Percentiles rank a stretch among this genome's conserved stretches.
Conservation (phyloP, 1,140 invertebrate genomes). For the Vanessa atalanta region DNA sequence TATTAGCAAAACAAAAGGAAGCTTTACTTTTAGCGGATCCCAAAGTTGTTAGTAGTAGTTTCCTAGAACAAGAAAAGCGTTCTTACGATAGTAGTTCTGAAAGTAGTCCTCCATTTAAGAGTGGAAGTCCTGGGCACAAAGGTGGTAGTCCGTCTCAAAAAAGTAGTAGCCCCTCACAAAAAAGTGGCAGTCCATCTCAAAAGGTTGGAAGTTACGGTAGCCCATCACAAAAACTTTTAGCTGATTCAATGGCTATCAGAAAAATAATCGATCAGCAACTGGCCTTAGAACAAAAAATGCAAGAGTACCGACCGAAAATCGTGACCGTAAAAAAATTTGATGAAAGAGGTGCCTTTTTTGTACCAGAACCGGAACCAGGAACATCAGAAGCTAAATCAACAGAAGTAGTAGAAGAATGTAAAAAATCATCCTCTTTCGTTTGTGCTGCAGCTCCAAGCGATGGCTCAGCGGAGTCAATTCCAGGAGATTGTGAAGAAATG, state of each 20-base stretch:
- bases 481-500: constrained; percentile 78
- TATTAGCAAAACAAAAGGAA: constrained; percentile 92
- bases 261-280: constrained; percentile 79
- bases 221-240: constrained; percentile 75
- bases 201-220: constrained; percentile 81
- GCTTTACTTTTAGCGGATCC: constrained; percentile 85
- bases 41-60: constrained; percentile 81
- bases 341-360: constrained; percentile 76
- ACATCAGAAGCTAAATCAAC: constrained; percentile 48
- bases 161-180: constrained; percentile 74
- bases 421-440: constrained; percentile 75
- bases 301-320: constrained; percentile 70
- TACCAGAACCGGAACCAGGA: constrained; percentile 67
- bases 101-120: constrained; percentile 78
- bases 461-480: constrained; percentile 73
- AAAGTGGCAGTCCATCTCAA: constrained; percentile 75
- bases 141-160: constrained; percentile 78
- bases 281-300: constrained; percentile 72
- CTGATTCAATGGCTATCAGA: constrained; percentile 73
- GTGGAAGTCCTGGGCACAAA: constrained; percentile 73
- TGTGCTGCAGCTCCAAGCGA: constrained; percentile 81
- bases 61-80: constrained; percentile 79
- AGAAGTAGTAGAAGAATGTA: constrained; percentile 69
- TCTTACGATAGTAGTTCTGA: constrained; percentile 78
- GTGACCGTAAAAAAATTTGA: constrained; percentile 78